Evolutionary conservation across 1,140 invertebrate species (phyloP).

Genomic region (Samia ricini): DNA sequence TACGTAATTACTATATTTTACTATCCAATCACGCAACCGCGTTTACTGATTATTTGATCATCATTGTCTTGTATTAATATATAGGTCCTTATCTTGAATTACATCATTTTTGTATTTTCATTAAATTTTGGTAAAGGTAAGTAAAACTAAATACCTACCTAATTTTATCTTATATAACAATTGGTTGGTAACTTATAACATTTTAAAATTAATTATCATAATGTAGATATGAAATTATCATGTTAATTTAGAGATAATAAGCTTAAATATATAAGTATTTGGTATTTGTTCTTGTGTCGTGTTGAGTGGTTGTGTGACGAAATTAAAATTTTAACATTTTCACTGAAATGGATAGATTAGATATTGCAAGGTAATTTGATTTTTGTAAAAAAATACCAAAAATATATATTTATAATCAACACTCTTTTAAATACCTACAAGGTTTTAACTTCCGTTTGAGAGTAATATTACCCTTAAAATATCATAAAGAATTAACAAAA

Average conservation of each 20-base stretch:
- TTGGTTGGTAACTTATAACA: background rate
- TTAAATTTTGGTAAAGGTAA: background rate
- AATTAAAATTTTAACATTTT: background rate
- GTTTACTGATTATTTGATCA: background rate
- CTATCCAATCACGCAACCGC: background rate
- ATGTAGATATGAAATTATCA: background rate
- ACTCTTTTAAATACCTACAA: too few species aligned
- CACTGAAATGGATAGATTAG: background rate
- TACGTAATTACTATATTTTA: background rate
- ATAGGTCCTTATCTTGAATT: background rate
- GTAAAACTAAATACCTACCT: too few species aligned
- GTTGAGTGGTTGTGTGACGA: background rate
- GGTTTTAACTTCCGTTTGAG: too few species aligned
- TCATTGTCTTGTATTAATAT: background rate
- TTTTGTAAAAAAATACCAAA: too few species aligned
- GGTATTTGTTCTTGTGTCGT: background rate
- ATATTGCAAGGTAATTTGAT: background rate
- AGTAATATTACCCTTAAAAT: too few species aligned
- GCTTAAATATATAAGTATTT: conserved; percentile 1
- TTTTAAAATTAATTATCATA: background rate
- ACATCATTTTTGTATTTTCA: background rate
- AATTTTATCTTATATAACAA: background rate
- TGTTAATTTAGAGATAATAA: background rate
- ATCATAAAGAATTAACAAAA: too few species aligned
- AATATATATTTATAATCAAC: too few species aligned